Conservation (phyloP, 2,888 invertebrate genomes). For the Didymodactylos carnosus region DNA sequence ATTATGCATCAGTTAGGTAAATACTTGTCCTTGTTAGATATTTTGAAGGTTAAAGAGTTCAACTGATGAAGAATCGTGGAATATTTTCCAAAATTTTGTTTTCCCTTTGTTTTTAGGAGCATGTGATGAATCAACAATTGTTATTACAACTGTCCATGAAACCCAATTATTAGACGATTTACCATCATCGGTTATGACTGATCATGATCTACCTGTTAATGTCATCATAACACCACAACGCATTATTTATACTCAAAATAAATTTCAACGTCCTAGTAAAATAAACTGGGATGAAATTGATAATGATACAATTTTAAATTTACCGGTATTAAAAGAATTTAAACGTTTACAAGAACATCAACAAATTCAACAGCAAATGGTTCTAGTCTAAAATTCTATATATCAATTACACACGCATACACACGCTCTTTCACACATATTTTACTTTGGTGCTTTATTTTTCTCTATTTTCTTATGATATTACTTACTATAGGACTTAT, state of each 20-base stretch:
- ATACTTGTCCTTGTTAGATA: no score
- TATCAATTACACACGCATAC: no score
- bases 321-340: constrained; percentile 1
- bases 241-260: neutral
- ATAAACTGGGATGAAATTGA: neutral
- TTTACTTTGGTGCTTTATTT: no score
- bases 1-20: neutral
- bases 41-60: no score
- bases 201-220: constrained; percentile 5
- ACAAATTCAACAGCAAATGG: no score
- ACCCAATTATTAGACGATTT: neutral
- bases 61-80: no score
- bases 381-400: no score
- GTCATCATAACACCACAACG: neutral
- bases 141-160: neutral
- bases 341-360: neutral
- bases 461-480: no score
- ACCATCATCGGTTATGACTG: neutral
- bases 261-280: neutral
- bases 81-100: no score
- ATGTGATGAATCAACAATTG: neutral
- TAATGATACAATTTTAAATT: neutral
- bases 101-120: no score
- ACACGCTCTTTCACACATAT: no score
- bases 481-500: no score